Conservation (phyloP, 2,113 vertebrate genomes). For the Pterophyllum scalare region DNA sequence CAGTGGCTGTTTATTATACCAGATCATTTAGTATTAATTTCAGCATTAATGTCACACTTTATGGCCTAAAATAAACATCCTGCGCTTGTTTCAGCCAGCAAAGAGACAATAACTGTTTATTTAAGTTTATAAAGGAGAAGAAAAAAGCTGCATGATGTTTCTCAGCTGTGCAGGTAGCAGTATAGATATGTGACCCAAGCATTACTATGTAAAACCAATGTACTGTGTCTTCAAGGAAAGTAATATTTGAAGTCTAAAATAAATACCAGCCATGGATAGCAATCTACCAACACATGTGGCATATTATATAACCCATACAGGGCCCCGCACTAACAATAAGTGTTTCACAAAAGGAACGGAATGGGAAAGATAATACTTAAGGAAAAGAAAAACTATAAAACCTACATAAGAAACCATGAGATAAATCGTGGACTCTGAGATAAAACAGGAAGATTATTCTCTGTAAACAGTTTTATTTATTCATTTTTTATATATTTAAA, state of each 20-base stretch:
- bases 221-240: not conserved
- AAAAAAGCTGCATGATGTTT: not conserved
- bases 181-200: not conserved
- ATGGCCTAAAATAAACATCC: not conserved
- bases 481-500: too few species aligned
- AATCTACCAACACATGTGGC: not conserved
- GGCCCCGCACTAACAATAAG: not conserved
- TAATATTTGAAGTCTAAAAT: not conserved
- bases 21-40: not conserved
- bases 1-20: not conserved
- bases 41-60: not conserved
- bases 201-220: not conserved
- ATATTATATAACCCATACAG: not conserved
- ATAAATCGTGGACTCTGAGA: too few species aligned
- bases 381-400: not conserved
- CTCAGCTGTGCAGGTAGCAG: too few species aligned
- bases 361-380: not conserved
- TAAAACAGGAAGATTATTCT: too few species aligned
- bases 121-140: not conserved
- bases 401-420: not conserved
- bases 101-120: not conserved
- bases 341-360: too few species aligned
- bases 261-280: not conserved
- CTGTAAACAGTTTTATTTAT: too few species aligned
- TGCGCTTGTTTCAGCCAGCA: not conserved